Base-by-base conservation (phyloP, 2,113 vertebrate genomes). In the Elephas maximus region DNA sequence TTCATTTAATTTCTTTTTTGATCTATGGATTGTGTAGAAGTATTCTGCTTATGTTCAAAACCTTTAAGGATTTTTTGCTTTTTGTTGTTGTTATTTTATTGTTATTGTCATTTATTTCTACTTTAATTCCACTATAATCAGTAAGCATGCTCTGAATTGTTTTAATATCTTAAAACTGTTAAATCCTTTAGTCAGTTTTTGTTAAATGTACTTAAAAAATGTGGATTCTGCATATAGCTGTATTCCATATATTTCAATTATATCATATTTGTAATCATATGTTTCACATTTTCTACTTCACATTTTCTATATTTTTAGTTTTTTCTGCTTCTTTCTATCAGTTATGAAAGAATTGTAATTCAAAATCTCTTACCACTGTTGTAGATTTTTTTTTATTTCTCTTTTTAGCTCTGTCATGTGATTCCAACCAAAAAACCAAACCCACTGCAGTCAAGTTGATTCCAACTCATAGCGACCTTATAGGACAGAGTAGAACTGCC, bases 21-120 rank as follows among this genome's bases (percentile, higher is more conserved):
- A 57, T 57, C 53, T 14, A 57, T 57, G 11, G 53, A 57, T 57
- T 17, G 15, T 57, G 33, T 62, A 63, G 48, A 93, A 15, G 33
- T 51, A 76, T n/a, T 8, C 21, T 82, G 33, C 57, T 92, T 93
- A 81, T 81, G 86, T 81, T 93, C 2, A 86, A 80, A 93, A 93
- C 7, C n/a, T 41, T 37, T 6, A 21, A 23, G 8, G 0, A 67
- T 60, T 84, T 94, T 74, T 45, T 90, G 60, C 37, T 85, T 91
- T 37, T 82, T 67, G 28, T 80, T 91, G 8, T 85, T 79, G 21
- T 20, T 87, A 37, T 37, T 76, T 78, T 62, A n/a, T 78, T 87
- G 21, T 60, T 80, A 62, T 62, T 95, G 85, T 93, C 69, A 90
- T 90, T 57, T 57, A 57, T 57, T 57, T 57, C 53, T 57, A 57